Percentiles rank a stretch among this genome's conserved stretches.
phyloP scores from a whole-genome alignment of 2,888 invertebrate genomes.

The Campoletis raptor region DNA sequence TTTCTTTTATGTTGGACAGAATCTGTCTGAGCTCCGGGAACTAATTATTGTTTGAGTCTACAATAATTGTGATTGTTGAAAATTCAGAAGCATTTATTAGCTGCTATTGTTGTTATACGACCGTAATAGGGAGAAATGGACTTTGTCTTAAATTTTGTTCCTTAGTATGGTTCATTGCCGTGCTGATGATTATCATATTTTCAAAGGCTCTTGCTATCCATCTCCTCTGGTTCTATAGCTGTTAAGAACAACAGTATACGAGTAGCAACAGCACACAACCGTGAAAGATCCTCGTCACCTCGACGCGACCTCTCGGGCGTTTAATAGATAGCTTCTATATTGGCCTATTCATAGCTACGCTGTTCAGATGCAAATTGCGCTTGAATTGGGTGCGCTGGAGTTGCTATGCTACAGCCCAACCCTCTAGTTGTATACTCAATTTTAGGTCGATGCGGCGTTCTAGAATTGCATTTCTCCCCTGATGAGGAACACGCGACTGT shows the following conservation, averaged over 20 bases:
- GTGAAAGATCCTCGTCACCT: conserved; percentile 54
- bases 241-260: conserved; percentile 3
- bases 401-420: conserved; percentile 49
- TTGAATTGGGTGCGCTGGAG: conserved; percentile 66
- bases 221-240: conserved; percentile 11
- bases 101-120: neutral
- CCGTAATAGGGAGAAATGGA: neutral
- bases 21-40: neutral
- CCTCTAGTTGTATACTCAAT: conserved; percentile 50
- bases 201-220: neutral
- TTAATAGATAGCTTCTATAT: conserved; percentile 69
- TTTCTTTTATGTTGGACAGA: neutral
- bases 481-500: neutral
- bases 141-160: neutral
- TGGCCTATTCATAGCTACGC: conserved; percentile 69
- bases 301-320: conserved; percentile 50
- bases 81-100: neutral
- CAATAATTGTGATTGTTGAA: neutral
- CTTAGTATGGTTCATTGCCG: neutral
- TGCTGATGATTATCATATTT: neutral
- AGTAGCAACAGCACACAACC: conserved; percentile 39
- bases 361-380: conserved; percentile 73
- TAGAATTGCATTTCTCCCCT: conserved; percentile 46
- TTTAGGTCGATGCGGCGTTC: conserved; percentile 45
- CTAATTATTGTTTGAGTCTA: neutral